These are phyloP conservation scores for Acholoe squamosa DNA, from an alignment of 2,888 invertebrate species.

Conservation along the genomic window DNA sequence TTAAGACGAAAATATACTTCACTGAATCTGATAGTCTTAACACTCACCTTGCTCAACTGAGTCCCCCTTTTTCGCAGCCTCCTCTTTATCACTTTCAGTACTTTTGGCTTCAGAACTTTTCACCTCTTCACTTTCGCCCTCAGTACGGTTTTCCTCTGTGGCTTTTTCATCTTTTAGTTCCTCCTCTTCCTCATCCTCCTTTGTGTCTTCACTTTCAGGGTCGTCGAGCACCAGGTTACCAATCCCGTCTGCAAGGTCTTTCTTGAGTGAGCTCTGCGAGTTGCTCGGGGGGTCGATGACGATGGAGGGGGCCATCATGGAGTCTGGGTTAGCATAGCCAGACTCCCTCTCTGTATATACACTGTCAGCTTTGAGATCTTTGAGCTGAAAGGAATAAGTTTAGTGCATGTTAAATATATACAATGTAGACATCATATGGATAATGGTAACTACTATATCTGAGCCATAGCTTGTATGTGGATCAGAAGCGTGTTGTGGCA, in stretches of 20 bases:
- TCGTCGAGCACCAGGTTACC: conserved; percentile 13
- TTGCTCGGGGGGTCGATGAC: conserved; percentile 75
- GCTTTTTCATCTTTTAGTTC: not conserved
- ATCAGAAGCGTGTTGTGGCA: too few species aligned
- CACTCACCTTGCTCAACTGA: not conserved
- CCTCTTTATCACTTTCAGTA: not conserved
- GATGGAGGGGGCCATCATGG: conserved; percentile 72
- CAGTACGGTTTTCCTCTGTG: not conserved
- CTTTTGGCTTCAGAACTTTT: not conserved
- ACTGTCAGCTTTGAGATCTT: conserved; percentile 64
- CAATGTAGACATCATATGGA: too few species aligned
- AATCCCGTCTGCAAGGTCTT: not conserved
- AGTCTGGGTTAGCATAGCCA: conserved; percentile 68
- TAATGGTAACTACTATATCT: too few species aligned
- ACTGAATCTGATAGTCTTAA: too few species aligned
- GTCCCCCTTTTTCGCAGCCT: not conserved
- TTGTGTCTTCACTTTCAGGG: conserved; percentile 8
- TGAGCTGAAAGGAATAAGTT: conserved; percentile 5
- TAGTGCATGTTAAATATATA: not conserved
- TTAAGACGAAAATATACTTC: too few species aligned
- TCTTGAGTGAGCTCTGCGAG: conserved; percentile 25
- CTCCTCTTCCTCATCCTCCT: conserved; percentile 22
- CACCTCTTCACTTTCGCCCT: not conserved
- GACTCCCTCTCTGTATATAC: conserved; percentile 69
- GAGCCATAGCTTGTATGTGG: too few species aligned